Conservation (phyloP, 2,797 vertebrate species). For the Macrochelys suwanniensis region DNA sequence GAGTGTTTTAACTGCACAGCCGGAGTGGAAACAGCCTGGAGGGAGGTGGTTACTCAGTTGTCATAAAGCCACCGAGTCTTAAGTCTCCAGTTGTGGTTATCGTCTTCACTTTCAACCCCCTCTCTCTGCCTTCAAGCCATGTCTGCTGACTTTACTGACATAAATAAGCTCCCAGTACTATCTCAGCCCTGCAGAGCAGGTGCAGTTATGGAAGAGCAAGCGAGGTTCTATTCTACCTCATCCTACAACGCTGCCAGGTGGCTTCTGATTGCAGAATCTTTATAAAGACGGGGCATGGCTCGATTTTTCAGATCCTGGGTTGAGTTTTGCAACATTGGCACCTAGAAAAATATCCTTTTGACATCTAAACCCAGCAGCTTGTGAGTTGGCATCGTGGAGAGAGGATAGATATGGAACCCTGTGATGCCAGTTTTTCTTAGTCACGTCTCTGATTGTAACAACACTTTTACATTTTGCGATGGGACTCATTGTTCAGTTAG, state of each 20-base stretch:
- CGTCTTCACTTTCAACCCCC: not conserved
- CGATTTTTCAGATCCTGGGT: not conserved
- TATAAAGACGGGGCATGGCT: not conserved
- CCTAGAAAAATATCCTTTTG: not conserved
- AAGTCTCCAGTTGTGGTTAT: not conserved
- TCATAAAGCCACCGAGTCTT: not conserved
- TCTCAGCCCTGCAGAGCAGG: not conserved
- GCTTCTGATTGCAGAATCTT: slow-evolving; percentile 14
- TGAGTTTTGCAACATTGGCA: not conserved
- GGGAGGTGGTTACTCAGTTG: not conserved
- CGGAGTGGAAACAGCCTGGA: not conserved
- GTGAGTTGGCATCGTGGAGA: not conserved
- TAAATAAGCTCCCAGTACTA: not conserved
- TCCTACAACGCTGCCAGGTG: not conserved
- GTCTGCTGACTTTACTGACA: not conserved
- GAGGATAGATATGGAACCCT: not conserved
- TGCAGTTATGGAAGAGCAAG: not conserved
- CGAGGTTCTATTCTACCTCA: not conserved
- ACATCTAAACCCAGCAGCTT: not conserved
- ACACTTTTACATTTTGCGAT: not conserved
- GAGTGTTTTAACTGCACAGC: not conserved
- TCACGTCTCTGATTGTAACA: not conserved
- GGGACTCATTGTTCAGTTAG: not conserved
- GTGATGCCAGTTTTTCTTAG: not conserved
- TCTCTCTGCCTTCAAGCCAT: not conserved